phyloP scores from a whole-genome alignment of 1,140 invertebrate genomes.

The Xylocopa sonorina region DNA sequence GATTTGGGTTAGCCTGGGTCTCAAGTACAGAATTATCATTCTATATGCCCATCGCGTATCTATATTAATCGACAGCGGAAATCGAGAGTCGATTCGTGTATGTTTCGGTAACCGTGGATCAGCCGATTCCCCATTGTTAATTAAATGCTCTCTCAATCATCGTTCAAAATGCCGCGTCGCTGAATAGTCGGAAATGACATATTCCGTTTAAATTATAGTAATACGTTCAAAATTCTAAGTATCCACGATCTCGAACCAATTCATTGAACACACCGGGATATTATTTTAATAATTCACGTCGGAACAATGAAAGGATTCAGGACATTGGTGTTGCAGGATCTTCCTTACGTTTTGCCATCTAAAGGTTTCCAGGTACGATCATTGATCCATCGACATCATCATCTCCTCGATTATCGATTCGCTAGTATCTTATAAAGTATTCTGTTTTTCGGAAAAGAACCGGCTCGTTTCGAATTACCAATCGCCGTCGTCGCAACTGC shows the following conservation, averaged over 20 bases:
- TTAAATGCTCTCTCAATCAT: slow-evolving; percentile 1
- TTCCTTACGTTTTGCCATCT: slow-evolving; percentile 39
- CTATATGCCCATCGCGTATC: too few relatives aligned
- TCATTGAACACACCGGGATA: background rate
- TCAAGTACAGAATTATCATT: too few relatives aligned
- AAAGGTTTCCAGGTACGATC: slow-evolving; percentile 48
- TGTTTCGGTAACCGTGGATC: slow-evolving; percentile 31
- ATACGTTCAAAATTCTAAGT: slow-evolving; percentile 52
- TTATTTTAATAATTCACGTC: background rate
- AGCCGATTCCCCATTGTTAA: slow-evolving; percentile 21
- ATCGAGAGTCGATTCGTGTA: slow-evolving; percentile 18
- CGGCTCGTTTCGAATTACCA: background rate
- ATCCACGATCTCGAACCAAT: background rate
- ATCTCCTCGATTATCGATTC: background rate
- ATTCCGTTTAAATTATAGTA: slow-evolving; percentile 3
- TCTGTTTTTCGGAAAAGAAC: too few relatives aligned
- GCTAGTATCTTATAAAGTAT: too few relatives aligned
- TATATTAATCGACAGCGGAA: background rate
- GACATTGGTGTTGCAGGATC: slow-evolving; percentile 55
- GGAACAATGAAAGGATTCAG: slow-evolving; percentile 58
- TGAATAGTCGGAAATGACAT: background rate
- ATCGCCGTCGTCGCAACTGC: background rate
- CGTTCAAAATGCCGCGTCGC: slow-evolving; percentile 24
- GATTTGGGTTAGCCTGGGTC: too few relatives aligned
- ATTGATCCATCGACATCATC: background rate